Evolutionary conservation across 2,797 vertebrate species (phyloP), one percentile per base, ranked within the genome.

Genomic region (Molossus molossus): DNA sequence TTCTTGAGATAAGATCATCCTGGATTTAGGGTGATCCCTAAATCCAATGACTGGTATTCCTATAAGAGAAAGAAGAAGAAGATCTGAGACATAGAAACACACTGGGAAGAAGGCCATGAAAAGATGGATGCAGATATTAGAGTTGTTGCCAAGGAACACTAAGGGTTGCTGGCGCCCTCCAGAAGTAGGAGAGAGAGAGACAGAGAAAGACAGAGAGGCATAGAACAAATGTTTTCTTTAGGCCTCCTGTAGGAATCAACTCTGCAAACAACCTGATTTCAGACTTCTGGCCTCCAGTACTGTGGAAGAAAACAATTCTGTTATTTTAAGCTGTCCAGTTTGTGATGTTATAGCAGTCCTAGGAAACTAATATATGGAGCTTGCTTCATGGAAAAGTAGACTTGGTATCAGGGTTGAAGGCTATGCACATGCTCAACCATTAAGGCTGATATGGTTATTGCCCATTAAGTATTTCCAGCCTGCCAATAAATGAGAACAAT

Each of bases 371-470:
- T 10, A 6, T 11, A 73, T 29, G 3, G 18, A 70, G 11, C 15
- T 75, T 80, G 23, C 69, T 94, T 75, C 50, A 27, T 40, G 14
- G 33, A 64, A 76, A 94, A 77, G 23, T 86, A 48, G n/a, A 72
- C 18, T 20, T 81, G 15, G 7, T 6, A 91, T 77, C 37, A 88
- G 29, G 3, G 9, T 48, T 27, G 45, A 93, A 91, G 69, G 33
- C 23, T 70, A 20, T 12, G 10, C 9, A 48, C 9, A 21, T 48
- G 58, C 0, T 73, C 40, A 82, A 0, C 40, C 48, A 27, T 13
- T 11, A 65, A n/a, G 33, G 50, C 14, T 12, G 8, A 33, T 80
- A 53, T 80, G 79, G 12, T 50, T 58, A 58, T 8, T 94, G 23
- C 37, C 9, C 23, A 48, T 55, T 53, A 17, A 83, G 53, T 45